A percentile compares a stretch with the other conserved stretches of the same genome.
Evolutionary conservation across 2,797 vertebrate genomes (phyloP).

Genomic region (Ataeniobius toweri): DNA sequence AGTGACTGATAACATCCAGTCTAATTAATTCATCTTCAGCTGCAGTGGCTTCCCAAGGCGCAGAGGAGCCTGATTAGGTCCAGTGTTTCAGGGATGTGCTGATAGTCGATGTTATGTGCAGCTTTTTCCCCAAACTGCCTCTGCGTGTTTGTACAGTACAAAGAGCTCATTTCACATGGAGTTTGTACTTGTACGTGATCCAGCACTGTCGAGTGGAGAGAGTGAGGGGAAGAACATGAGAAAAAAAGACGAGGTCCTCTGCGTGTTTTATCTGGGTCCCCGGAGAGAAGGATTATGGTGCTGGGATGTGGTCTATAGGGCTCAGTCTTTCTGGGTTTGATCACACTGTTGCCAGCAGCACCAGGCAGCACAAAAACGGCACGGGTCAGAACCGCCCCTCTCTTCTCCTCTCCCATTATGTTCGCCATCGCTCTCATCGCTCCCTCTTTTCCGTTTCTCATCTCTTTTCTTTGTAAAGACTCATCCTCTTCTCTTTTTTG

Average conservation of each 20-base stretch:
- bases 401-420: conserved; percentile 51
- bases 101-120: conserved; percentile 53
- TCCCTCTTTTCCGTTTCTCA: conserved; percentile 61
- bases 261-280: conserved; percentile 71
- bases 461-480: conserved; percentile 62
- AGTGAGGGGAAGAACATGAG: conserved; percentile 48
- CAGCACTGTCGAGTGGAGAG: conserved; percentile 38
- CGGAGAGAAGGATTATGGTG: conserved; percentile 65
- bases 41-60: conserved; percentile 67
- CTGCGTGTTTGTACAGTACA: conserved; percentile 62
- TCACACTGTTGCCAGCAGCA: conserved; percentile 68
- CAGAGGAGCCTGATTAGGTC: conserved; percentile 71
- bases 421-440: conserved; percentile 53
- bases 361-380: conserved; percentile 65
- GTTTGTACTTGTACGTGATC: conserved; percentile 63
- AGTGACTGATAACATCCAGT: conserved; percentile 77
- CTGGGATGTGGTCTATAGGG: conserved; percentile 61
- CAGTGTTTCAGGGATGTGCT: conserved; percentile 65
- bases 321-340: conserved; percentile 72
- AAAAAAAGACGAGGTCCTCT: conserved; percentile 69
- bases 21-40: conserved; percentile 77
- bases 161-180: conserved; percentile 57
- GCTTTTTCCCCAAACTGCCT: conserved; percentile 48
- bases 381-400: conserved; percentile 64
- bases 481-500: conserved; percentile 49